Evolutionary conservation across 2,113 vertebrate genomes (phyloP).

Genomic region (Pollimyrus isidori): DNA sequence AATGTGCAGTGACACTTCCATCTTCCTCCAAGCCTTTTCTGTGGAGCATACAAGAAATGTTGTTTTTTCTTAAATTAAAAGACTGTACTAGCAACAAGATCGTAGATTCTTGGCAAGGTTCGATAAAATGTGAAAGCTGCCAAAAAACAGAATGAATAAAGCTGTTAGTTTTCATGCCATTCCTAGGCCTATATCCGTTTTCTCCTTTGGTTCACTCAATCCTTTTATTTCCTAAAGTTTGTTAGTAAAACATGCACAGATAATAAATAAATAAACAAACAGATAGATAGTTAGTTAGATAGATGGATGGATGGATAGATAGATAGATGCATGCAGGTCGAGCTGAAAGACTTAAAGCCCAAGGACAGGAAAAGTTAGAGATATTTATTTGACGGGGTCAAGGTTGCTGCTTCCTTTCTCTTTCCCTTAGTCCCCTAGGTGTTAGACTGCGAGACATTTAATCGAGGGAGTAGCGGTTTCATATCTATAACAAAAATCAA

Average conservation of each 20-base stretch:
- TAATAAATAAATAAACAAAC: slow-evolving; percentile 33
- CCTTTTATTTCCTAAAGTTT: slow-evolving; percentile 60
- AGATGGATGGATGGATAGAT: neutral
- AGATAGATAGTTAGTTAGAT: neutral
- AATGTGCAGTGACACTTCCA: neutral
- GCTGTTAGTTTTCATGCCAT: slow-evolving; percentile 21
- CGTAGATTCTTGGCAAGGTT: slow-evolving; percentile 29
- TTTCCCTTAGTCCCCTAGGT: slow-evolving; percentile 61
- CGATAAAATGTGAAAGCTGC: slow-evolving; percentile 42
- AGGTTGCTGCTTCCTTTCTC: slow-evolving; percentile 68
- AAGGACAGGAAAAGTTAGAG: slow-evolving; percentile 80
- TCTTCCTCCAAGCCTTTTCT: neutral
- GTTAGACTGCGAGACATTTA: slow-evolving; percentile 89
- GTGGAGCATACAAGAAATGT: neutral
- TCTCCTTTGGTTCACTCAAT: slow-evolving; percentile 38
- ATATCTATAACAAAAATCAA: slow-evolving; percentile 94
- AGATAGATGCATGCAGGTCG: slow-evolving; percentile 51
- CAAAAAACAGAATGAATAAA: slow-evolving; percentile 43
- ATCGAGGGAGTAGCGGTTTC: slow-evolving; percentile 87
- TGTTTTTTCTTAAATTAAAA: neutral
- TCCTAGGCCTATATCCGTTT: neutral
- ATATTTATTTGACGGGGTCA: slow-evolving; percentile 86
- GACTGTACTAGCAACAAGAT: slow-evolving; percentile 39
- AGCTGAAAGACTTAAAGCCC: slow-evolving; percentile 57
- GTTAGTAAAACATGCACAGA: slow-evolving; percentile 69